These are phyloP conservation scores for Augiades crinisus DNA, from an alignment of 2,888 invertebrate genomes.

Conservation along the genomic window DNA sequence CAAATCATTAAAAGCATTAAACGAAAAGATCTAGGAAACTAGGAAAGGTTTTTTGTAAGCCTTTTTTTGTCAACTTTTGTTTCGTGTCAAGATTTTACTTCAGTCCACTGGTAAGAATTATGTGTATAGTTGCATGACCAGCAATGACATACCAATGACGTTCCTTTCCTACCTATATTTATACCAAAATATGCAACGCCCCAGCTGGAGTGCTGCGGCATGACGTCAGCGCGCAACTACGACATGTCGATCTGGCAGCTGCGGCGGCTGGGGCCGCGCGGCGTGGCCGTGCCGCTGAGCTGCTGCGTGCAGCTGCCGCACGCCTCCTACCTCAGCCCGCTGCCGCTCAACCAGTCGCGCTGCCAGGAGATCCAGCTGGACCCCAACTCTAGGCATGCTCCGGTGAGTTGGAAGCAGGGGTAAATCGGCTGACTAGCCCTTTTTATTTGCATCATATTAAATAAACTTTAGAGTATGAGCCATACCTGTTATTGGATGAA, in stretches of 20 bases:
- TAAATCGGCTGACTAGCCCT: no score
- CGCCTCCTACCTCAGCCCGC: slow-evolving; percentile 87
- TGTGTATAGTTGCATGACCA: no score
- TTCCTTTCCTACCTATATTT: neutral
- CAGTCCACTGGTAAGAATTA: no score
- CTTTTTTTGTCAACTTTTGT: no score
- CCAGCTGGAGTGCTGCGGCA: slow-evolving; percentile 90
- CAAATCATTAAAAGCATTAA: no score
- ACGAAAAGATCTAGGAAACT: no score
- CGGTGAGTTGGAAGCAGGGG: slow-evolving; percentile 77
- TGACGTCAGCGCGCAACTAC: slow-evolving; percentile 89
- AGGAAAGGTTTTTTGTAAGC: no score
- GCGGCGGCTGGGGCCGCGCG: slow-evolving; percentile 86
- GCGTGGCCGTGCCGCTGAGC: slow-evolving; percentile 84
- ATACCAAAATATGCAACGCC: slow-evolving; percentile 29
- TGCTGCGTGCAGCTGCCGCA: slow-evolving; percentile 84
- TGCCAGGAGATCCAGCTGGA: slow-evolving; percentile 85
- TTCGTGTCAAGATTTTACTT: no score
- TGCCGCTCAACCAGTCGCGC: slow-evolving; percentile 85
- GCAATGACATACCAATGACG: no score
- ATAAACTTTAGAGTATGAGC: no score
- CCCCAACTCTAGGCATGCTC: slow-evolving; percentile 80
- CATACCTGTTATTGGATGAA: no score
- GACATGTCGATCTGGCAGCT: slow-evolving; percentile 91
- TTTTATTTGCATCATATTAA: no score